These are phyloP conservation scores for Hiodon alosoides DNA, from an alignment of 2,113 vertebrate genomes.

Conservation along the genomic window DNA sequence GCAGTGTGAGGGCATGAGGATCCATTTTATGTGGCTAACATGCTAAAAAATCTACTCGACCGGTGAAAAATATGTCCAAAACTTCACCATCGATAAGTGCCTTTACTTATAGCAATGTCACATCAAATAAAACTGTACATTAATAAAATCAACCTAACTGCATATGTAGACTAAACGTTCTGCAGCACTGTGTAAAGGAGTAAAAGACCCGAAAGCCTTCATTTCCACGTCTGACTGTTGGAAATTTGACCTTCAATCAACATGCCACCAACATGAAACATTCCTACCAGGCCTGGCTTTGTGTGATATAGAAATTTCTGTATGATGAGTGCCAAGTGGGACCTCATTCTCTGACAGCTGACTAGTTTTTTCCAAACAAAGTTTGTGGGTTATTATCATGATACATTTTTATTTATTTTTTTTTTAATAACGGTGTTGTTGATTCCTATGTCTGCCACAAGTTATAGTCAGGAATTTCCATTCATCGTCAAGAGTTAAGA, in stretches of 20 bases:
- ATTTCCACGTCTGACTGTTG: not conserved
- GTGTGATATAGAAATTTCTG: not conserved
- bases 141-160: too few relatives aligned
- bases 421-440: too few relatives aligned
- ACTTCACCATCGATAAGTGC: too few relatives aligned
- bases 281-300: not conserved
- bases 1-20: too few relatives aligned
- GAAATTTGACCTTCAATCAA: conserved; percentile 5
- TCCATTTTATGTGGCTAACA: too few relatives aligned
- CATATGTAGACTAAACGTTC: too few relatives aligned
- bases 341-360: not conserved
- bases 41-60: too few relatives aligned
- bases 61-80: too few relatives aligned
- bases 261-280: conserved; percentile 1
- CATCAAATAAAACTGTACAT: too few relatives aligned
- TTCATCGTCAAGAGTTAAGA: not conserved
- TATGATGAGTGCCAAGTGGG: not conserved
- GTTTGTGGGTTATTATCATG: not conserved
- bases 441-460: not conserved
- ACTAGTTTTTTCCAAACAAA: not conserved
- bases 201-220: not conserved
- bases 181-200: not conserved
- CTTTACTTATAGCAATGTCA: too few relatives aligned
- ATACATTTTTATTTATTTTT: not conserved
- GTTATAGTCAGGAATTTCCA: not conserved